Evolutionary conservation across 2,113 vertebrate genomes (phyloP).

Genomic region (Leiothrix lutea): DNA sequence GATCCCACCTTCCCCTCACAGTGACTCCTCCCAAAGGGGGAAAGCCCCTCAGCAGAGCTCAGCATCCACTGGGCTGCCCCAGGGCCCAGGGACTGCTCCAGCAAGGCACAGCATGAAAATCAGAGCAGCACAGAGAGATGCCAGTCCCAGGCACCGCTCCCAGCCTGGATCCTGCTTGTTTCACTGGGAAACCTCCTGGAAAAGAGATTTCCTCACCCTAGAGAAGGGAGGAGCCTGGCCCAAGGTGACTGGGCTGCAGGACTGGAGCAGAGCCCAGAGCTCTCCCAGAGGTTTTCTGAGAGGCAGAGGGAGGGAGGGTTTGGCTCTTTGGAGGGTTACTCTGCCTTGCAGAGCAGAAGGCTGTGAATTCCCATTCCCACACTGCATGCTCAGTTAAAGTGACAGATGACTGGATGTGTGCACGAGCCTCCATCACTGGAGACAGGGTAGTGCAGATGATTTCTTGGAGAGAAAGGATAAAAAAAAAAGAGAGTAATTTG

Average conservation of each 20-base stretch:
- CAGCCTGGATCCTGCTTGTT: not conserved
- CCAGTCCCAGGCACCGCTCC: not conserved
- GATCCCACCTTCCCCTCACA: not conserved
- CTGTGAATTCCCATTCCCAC: constrained; percentile 20
- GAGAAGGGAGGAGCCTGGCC: not conserved
- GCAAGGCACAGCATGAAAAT: not conserved
- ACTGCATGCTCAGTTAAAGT: not conserved
- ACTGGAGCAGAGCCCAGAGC: constrained; percentile 29
- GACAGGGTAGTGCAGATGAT: not conserved
- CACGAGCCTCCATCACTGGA: not conserved
- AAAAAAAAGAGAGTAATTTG: not conserved
- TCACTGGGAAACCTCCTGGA: not conserved
- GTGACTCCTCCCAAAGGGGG: not conserved
- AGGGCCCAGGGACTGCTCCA: not conserved
- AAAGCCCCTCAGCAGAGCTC: not conserved
- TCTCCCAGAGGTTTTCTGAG: constrained; percentile 1
- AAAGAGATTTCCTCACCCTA: not conserved
- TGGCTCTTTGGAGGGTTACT: not conserved
- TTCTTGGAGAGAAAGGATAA: not conserved
- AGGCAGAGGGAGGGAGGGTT: not conserved
- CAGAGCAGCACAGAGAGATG: not conserved
- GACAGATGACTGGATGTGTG: not conserved
- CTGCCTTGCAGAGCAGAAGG: constrained; percentile 46
- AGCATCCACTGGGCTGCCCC: not conserved
- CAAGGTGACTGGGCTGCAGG: constrained; percentile 35